Evolutionary conservation across 1,140 invertebrate species (phyloP).

Genomic region (Drosophila sechellia): DNA sequence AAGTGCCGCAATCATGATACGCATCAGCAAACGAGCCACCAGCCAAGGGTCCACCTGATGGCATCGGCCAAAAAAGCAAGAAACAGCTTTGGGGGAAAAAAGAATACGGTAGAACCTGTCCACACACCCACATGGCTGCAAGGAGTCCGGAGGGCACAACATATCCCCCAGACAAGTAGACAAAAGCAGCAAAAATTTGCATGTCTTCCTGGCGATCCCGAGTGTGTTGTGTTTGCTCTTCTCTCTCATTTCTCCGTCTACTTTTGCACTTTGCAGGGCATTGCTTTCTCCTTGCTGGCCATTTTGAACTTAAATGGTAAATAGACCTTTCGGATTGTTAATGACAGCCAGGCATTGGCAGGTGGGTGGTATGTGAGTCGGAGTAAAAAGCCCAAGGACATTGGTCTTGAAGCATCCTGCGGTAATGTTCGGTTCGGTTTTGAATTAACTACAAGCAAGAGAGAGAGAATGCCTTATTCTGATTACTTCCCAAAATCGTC

Average conservation of each 20-base stretch:
- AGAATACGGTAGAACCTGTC: not conserved
- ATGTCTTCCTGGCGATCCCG: constrained; percentile 32
- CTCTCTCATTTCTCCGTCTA: constrained; percentile 18
- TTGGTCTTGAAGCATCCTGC: not conserved
- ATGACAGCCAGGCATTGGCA: constrained; percentile 27
- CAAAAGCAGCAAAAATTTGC: constrained; percentile 68
- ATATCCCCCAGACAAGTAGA: constrained; percentile 57
- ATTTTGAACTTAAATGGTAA: constrained; percentile 38
- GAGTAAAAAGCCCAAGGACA: constrained; percentile 1
- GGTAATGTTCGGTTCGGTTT: not conserved
- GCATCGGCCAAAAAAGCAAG: constrained; percentile 35
- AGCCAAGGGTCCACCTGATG: constrained; percentile 57
- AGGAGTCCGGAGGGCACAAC: constrained; percentile 40
- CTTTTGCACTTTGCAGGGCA: constrained; percentile 41
- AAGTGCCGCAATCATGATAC: constrained; percentile 74
- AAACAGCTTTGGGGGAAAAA: constrained; percentile 9
- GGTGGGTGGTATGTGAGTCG: not conserved
- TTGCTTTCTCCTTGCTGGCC: constrained; percentile 40
- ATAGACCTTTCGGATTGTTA: constrained; percentile 46
- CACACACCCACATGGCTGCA: constrained; percentile 29
- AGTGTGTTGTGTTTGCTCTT: constrained; percentile 22
- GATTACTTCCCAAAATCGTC: not conserved
- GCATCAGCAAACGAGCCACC: constrained; percentile 61
- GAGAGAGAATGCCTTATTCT: no score
- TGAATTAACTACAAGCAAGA: not conserved